Evolutionary conservation across 2,113 vertebrate species (phyloP).

Genomic region (Halichoeres trimaculatus): DNA sequence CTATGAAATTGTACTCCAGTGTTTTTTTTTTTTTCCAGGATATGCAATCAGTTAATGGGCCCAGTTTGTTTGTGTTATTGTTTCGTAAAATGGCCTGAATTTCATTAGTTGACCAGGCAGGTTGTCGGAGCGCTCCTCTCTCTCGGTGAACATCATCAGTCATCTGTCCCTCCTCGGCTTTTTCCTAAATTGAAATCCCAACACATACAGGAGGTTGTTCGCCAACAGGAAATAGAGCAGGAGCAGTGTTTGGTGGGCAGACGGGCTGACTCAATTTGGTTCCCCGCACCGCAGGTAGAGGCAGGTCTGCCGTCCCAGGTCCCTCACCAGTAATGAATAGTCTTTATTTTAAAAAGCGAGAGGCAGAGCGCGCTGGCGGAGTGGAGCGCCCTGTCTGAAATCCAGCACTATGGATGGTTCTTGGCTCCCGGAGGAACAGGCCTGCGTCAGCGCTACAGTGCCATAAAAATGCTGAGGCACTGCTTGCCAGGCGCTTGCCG

Average conservation of each 20-base stretch:
- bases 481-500: conserved; percentile 57
- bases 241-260: conserved; percentile 41
- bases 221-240: conserved; percentile 64
- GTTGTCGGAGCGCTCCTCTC: conserved; percentile 16
- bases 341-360: conserved; percentile 78
- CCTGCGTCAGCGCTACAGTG: conserved; percentile 67
- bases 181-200: conserved; percentile 53
- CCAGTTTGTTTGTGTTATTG: conserved; percentile 19
- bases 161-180: conserved; percentile 29
- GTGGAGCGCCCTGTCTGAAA: conserved; percentile 55
- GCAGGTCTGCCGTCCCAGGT: conserved; percentile 35
- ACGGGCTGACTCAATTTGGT: conserved; percentile 61
- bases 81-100: conserved; percentile 26
- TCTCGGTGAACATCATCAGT: conserved; percentile 37
- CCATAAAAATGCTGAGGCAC: conserved; percentile 76
- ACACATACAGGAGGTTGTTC: conserved; percentile 22
- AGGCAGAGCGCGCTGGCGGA: conserved; percentile 35
- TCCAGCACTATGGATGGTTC: conserved; percentile 70
- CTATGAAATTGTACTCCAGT: conserved; percentile 6
- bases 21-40: conserved; percentile 1
- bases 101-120: conserved; percentile 23
- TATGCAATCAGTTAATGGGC: conserved; percentile 28
- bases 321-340: conserved; percentile 73
- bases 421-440: conserved; percentile 66
- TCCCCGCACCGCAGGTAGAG: conserved; percentile 55